phyloP scores from a whole-genome alignment of 2,888 invertebrate species.

The Matsumyia berberina region DNA sequence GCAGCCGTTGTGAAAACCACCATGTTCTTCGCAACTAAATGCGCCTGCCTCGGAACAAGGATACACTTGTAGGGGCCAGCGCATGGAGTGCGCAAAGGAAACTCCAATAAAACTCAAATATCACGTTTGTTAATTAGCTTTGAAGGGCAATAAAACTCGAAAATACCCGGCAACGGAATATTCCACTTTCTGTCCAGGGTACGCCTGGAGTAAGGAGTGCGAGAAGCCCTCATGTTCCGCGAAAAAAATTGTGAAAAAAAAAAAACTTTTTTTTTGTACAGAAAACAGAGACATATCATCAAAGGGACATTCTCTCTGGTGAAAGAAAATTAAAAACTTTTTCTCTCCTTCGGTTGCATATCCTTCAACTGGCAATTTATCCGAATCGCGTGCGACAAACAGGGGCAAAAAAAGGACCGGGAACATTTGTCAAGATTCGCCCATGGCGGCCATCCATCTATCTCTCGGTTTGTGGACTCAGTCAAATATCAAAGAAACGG shows the following conservation, averaged over 20 bases:
- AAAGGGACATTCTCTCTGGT: constrained; percentile 47
- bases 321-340: constrained; percentile 71
- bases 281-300: constrained; percentile 62
- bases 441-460: constrained; percentile 56
- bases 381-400: constrained; percentile 45
- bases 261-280: constrained; percentile 24
- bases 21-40: constrained; percentile 23
- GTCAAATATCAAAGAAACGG: constrained; percentile 43
- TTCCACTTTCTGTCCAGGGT: not conserved
- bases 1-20: constrained; percentile 36
- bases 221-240: constrained; percentile 17
- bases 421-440: constrained; percentile 51
- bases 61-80: constrained; percentile 23
- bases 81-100: constrained; percentile 56
- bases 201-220: not conserved
- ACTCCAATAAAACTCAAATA: constrained; percentile 76
- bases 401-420: not conserved
- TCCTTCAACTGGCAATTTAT: constrained; percentile 70
- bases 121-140: constrained; percentile 82
- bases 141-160: constrained; percentile 83
- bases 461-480: constrained; percentile 23
- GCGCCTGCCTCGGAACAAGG: constrained; percentile 35
- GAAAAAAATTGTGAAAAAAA: constrained; percentile 19
- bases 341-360: constrained; percentile 51
- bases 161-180: constrained; percentile 69